Conservation (phyloP, 1,140 invertebrate species). For the Diuraphis noxia region DNA sequence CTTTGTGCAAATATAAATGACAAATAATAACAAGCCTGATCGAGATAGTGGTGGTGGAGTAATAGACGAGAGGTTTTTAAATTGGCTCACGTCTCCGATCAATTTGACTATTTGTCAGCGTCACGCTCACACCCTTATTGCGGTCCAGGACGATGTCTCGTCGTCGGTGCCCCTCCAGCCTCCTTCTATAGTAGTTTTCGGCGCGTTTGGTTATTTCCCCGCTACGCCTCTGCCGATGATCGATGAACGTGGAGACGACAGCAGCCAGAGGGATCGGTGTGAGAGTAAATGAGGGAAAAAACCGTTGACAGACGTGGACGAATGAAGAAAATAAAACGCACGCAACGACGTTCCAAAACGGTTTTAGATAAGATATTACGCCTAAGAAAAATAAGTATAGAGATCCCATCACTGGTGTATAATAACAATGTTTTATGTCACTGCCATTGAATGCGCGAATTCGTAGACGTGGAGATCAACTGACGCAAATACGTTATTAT, state of each 20-base stretch:
- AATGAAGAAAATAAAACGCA: conserved; percentile 14
- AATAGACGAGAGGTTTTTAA: conserved; percentile 40
- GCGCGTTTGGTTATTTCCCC: neutral
- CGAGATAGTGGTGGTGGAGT: neutral
- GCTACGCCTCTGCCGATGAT: neutral
- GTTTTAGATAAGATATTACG: neutral
- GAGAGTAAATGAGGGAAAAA: neutral
- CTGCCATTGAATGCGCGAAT: neutral
- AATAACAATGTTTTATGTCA: neutral
- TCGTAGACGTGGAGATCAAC: neutral
- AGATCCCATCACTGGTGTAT: neutral
- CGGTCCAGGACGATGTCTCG: neutral
- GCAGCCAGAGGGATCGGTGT: neutral
- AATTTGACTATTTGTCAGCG: conserved; percentile 51
- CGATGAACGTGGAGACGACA: neutral
- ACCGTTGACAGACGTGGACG: neutral
- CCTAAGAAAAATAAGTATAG: neutral
- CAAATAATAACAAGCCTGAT: conserved; percentile 19
- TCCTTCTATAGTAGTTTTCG: neutral
- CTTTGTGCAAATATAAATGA: conserved; percentile 37
- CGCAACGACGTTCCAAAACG: neutral
- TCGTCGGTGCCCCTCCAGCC: neutral
- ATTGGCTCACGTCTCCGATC: conserved; percentile 43
- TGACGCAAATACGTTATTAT: neutral
- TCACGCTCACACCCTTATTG: conserved; percentile 23